Conservation (phyloP, 2,888 invertebrate species). For the Stratiomys singularior region DNA sequence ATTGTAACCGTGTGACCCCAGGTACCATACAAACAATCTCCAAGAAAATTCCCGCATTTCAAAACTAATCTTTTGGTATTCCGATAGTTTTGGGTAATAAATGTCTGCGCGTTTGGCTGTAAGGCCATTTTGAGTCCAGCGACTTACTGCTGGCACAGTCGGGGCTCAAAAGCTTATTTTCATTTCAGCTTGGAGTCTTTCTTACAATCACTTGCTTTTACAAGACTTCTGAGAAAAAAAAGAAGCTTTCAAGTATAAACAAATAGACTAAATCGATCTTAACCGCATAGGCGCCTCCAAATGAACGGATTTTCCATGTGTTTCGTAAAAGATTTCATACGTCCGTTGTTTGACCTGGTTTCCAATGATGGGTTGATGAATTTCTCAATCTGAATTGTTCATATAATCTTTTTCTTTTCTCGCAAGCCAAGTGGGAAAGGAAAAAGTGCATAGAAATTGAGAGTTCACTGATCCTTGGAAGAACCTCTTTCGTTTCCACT, state of each 20-base stretch:
- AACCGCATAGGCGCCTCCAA: not conserved
- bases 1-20: not conserved
- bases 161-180: not conserved
- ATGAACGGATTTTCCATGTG: not conserved
- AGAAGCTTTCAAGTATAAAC: not conserved
- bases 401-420: not conserved
- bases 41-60: not conserved
- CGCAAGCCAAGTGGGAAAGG: not conserved
- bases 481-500: no score
- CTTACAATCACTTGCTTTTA: not conserved
- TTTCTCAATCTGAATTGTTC: conserved; percentile 8
- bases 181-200: not conserved
- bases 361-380: not conserved
- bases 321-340: not conserved
- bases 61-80: not conserved
- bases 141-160: not conserved
- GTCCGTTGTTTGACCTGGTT: conserved; percentile 16
- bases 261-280: not conserved
- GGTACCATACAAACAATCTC: not conserved
- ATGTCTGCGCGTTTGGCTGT: not conserved
- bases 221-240: not conserved
- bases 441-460: not conserved
- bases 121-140: not conserved
- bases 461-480: not conserved
- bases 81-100: not conserved